Percentiles rank a stretch among this genome's conserved stretches.
phyloP scores from a whole-genome alignment of 2,797 vertebrate genomes.

The Merluccius polli region DNA sequence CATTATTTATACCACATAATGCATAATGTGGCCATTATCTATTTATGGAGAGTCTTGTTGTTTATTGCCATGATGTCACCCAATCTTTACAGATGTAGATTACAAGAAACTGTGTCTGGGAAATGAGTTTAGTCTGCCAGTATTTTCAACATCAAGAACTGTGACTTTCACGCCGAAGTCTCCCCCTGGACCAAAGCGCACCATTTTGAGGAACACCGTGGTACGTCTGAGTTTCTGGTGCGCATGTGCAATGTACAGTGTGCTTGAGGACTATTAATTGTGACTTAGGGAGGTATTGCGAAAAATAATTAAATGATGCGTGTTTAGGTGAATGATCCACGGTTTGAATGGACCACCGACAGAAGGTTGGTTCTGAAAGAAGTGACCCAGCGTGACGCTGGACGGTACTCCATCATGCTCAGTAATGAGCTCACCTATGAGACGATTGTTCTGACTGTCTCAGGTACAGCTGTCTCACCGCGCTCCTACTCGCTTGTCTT shows the following conservation, averaged over 20 bases:
- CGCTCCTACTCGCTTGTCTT: not conserved
- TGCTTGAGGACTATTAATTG: not conserved
- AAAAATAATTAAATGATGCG: not conserved
- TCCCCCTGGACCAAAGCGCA: constrained; percentile 36
- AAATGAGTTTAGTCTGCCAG: constrained; percentile 63
- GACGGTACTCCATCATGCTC: constrained; percentile 66
- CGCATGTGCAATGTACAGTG: not conserved
- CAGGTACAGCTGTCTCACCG: constrained; percentile 43
- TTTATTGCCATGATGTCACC: not conserved
- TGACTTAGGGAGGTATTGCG: not conserved
- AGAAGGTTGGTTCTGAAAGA: constrained; percentile 65
- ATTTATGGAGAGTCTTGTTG: no score
- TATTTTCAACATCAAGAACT: constrained; percentile 59
- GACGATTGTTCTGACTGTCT: constrained; percentile 61
- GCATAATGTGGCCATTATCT: not conserved
- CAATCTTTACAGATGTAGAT: constrained; percentile 49
- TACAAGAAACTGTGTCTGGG: constrained; percentile 58
- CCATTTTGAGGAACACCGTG: constrained; percentile 62
- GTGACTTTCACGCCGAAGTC: constrained; percentile 61
- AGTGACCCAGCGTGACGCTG: constrained; percentile 61
- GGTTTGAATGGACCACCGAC: constrained; percentile 68
- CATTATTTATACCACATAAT: no score
- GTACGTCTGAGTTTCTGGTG: constrained; percentile 36
- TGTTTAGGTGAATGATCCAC: constrained; percentile 62
- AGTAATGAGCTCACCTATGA: constrained; percentile 62